phyloP scores from a whole-genome alignment of 2,113 vertebrate genomes.

The Datnioides undecimradiatus region DNA sequence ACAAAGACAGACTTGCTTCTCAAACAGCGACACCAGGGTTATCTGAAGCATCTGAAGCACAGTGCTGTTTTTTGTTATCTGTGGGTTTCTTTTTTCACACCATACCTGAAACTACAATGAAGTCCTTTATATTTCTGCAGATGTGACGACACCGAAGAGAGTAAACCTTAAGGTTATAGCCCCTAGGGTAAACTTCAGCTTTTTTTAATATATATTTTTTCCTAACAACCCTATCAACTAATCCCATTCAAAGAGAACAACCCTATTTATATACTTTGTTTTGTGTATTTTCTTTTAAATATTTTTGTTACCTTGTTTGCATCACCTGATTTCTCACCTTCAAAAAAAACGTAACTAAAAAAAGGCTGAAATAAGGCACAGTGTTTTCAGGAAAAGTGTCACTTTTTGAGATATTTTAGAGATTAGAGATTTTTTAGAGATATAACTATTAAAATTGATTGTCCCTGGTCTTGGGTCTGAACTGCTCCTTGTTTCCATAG shows the following conservation, averaged over 20 bases:
- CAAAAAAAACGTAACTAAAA: background rate
- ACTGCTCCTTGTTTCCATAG: slow-evolving; percentile 59
- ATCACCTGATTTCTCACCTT: slow-evolving; percentile 48
- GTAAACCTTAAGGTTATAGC: slow-evolving; percentile 88
- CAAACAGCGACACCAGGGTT: background rate
- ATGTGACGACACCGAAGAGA: slow-evolving; percentile 90
- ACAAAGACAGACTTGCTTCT: background rate
- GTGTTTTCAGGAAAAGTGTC: background rate
- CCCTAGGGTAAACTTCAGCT: slow-evolving; percentile 88
- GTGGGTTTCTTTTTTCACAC: slow-evolving; percentile 47
- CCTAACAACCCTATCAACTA: slow-evolving; percentile 78
- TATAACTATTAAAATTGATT: slow-evolving; percentile 8
- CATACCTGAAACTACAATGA: slow-evolving; percentile 68
- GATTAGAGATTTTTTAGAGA: no score
- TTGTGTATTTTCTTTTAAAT: slow-evolving; percentile 48
- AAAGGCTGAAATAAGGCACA: background rate
- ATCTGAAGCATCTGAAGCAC: slow-evolving; percentile 53
- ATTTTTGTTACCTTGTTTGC: slow-evolving; percentile 83
- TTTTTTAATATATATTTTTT: slow-evolving; percentile 62
- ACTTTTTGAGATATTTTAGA: no score
- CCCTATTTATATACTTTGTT: slow-evolving; percentile 56
- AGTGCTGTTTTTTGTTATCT: slow-evolving; percentile 54
- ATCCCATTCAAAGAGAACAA: slow-evolving; percentile 74
- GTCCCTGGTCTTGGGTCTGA: slow-evolving; percentile 19
- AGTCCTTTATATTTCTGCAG: slow-evolving; percentile 90